Evolutionary conservation across 2,113 vertebrate species (phyloP), one percentile per base, ranked within the genome.

Genomic region (Crotalus viridis): DNA sequence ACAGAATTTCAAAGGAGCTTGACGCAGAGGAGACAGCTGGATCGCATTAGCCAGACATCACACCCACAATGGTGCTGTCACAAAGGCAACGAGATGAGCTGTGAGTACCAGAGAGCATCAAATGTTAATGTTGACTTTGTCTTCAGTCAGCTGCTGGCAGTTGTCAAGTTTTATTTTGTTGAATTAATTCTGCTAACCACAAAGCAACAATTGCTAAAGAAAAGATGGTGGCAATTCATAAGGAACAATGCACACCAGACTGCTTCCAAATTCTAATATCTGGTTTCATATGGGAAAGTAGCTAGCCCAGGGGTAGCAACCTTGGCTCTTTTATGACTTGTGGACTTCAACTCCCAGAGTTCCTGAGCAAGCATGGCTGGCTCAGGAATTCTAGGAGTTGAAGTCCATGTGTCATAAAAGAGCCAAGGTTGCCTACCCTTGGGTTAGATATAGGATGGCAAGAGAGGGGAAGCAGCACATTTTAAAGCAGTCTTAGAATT

Each of bases 51-150:
- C 97, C 96, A 97, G 96, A 97, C 97, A 95, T 96, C 94, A 87
- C 97, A 94, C 94, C 97, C 98, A 98, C 97, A 94, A 99, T 99
- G 99, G 99, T 99, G 98, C 98, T 99, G 98, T 99, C 99, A 98
- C 99, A 99, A 98, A 98, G 99, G 97, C 99, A 99, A 99, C 98
- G 99, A 98, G 99, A 99, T 97, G 99, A 99, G 97, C 98, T 99
- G 99, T 99, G 98, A 99, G 99, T 98, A 88, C n/a, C 28, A 43
- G 10, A 12, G 55, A 39, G 22, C 21, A 24, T 61, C 43, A 13
- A 10, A 88, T 46, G 33, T 26, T 28, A 91, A 90, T 52, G 21
- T 33, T 19, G 10, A 0, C 43, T 52, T 9, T 43, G 91, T 46
- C 39, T 69, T 59, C 89, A 52, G 0, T 91, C 89, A 54, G 46